Base-by-base conservation (phyloP, 2,797 vertebrate species). In the Halcyon leucocephala region DNA sequence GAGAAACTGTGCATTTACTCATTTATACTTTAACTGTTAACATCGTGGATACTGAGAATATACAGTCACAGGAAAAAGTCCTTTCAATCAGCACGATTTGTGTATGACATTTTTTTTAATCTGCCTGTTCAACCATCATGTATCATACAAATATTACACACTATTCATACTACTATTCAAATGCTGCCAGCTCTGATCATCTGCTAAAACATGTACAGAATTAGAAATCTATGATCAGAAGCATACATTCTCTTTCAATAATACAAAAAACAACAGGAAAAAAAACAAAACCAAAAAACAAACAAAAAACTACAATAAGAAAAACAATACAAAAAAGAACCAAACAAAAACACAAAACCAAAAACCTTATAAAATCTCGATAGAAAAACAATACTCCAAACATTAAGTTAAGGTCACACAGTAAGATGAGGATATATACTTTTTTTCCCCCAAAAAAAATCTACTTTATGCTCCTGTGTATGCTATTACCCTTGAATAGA, bases 131-230 rank as follows among this genome's bases (percentile, higher is more conserved):
- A 69, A 48, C 19, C 41, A 57, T 6, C 18, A 79, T 35, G 33
- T 28, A 24, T 44, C 52, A 70, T 2, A 29, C 70, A 94, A 86
- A 82, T 70, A 60, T 3, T 66, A 15, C 65, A 8, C 9, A 10
- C 51, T 67, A 78, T 31, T 35, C 73, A 22, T 41, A 44, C 17
- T 46, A 35, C 28, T 18, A 85, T 70, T 82, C 49, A 83, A 85
- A 88, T 67, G 7, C 42, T 83, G 65, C 41, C 69, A 83, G 77
- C 12, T 52, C 49, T 65, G 76, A 67, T 87, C 22, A 89, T 12
- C 48, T 89, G 51, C 51, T 81, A 69, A 80, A 95, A 84, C 10
- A 64, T 13, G 13, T 66, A 92, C 29, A 52, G 52, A 81, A 87
- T 55, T n/a, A 65, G 29, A 89, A 80, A 52, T 61, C 25, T 52